These are phyloP conservation scores for Oscarella lobularis DNA, from an alignment of 37 sponge, comb jelly and placozoan genomes.

Conservation along the genomic window DNA sequence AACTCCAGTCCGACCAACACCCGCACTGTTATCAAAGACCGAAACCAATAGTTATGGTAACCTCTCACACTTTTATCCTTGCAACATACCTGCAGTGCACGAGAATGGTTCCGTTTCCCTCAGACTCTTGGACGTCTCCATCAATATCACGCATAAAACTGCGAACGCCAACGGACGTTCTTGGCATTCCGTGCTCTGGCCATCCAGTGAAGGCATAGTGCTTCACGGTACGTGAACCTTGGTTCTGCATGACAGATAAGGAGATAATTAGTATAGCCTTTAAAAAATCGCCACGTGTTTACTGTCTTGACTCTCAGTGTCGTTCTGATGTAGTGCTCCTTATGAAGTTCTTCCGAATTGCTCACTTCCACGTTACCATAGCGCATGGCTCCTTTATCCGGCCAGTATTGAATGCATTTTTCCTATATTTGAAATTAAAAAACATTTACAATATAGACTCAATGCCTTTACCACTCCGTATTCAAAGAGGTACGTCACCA, in stretches of 20 bases:
- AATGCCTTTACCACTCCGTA: background rate
- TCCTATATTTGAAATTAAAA: background rate
- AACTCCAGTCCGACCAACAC: slow-evolving; percentile 2
- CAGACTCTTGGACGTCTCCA: background rate
- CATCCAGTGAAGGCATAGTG: background rate
- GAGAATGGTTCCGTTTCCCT: too few relatives aligned
- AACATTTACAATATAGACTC: background rate
- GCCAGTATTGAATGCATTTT: background rate
- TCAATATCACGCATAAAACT: background rate
- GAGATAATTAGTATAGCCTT: too few relatives aligned
- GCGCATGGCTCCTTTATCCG: background rate
- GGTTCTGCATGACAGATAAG: too few relatives aligned
- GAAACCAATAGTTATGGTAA: too few relatives aligned
- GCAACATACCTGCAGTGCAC: background rate
- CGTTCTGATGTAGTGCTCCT: background rate
- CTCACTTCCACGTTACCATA: background rate
- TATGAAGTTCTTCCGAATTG: background rate
- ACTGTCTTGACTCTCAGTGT: background rate
- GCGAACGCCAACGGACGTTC: background rate
- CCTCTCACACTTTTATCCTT: background rate
- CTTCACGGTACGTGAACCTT: background rate
- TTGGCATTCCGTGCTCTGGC: background rate
- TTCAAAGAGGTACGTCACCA: background rate
- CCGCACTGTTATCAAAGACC: background rate
- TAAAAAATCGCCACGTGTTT: too few relatives aligned